Evolutionary conservation across 2,797 vertebrate genomes (phyloP), one percentile per base, ranked within the genome.

Genomic region (Lerista edwardsae): DNA sequence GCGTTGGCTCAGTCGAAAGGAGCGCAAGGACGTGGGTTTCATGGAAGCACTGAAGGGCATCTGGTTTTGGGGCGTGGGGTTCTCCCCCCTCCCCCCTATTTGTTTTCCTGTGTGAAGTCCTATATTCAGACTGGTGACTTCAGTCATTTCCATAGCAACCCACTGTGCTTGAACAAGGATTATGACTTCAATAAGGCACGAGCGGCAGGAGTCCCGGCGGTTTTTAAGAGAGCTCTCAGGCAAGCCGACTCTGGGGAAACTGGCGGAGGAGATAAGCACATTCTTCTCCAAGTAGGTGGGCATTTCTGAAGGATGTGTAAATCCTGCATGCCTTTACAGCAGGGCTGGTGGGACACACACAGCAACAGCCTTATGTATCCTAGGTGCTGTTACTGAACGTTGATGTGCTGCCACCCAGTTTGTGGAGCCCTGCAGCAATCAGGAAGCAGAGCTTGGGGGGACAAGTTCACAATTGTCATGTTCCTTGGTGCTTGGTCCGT

Each of bases 111-210:
- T 0, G 36, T 65, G 83, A 80, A 78, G 75, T 51, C 51, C 51
- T 31, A 59, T n/a, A 47, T 34, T 88, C 1, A 1, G 62, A 39
- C 78, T 51, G 39, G 47, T 0, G 41, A 65, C 80, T 82, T 65
- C 76, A 41, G 47, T 76, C 75, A 90, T 91, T 84, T 88, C 91
- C 90, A 91, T 92, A 88, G 91, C 76, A 91, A 91, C 88, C 79
- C 25, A 25, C 80, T 3, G 3, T 1, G 83, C 23, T 34, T 75
- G 75, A 81, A 74, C 80, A 55, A 4, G 89, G 88, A 87, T 92
- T 80, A 82, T 29, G 85, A 23, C 59, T 92, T 90, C 82, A 69
- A 5, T 15, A 17, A 84, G 79, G 69, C 75, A 36, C 7, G n/a
- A 91, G 31, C 85, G 75, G 73, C 82, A 67, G 84, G 88, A 83